Percentiles rank a stretch among this genome's conserved stretches.
Evolutionary conservation across 1,140 invertebrate species (phyloP).

Genomic region (Euura saliciscinereae): DNA sequence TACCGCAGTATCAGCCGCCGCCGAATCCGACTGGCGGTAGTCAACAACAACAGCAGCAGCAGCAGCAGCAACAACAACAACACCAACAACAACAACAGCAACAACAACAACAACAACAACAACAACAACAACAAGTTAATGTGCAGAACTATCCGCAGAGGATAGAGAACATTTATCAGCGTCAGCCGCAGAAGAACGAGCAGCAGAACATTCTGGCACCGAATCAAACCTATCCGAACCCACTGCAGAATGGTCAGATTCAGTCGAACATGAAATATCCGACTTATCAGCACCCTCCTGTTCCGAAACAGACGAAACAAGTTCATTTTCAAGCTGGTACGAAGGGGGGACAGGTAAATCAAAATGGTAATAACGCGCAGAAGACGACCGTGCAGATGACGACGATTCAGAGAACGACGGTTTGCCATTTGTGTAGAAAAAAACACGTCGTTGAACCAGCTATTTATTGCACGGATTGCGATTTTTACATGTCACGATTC

Average conservation of each 20-base stretch:
- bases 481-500: constrained; percentile 90
- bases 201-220: constrained; percentile 37
- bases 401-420: constrained; percentile 58
- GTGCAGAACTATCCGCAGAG: constrained; percentile 62
- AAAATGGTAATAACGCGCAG: constrained; percentile 34
- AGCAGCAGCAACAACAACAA: constrained; percentile 40
- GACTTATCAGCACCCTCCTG: constrained; percentile 63
- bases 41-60: constrained; percentile 38
- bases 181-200: constrained; percentile 44
- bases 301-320: constrained; percentile 64
- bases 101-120: constrained; percentile 33
- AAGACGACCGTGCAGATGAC: constrained; percentile 54
- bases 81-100: constrained; percentile 28
- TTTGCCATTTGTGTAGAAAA: constrained; percentile 85
- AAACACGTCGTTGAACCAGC: constrained; percentile 76
- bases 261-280: constrained; percentile 60
- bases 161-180: constrained; percentile 50
- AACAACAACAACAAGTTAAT: constrained; percentile 43
- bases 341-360: constrained; percentile 56
- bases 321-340: constrained; percentile 72
- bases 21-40: constrained; percentile 37
- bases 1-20: constrained; percentile 53
- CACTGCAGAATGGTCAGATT: constrained; percentile 51
- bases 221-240: constrained; percentile 55
- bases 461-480: constrained; percentile 86